Base-by-base conservation (phyloP, 2,797 vertebrate species). In the Myripristis murdjan region DNA sequence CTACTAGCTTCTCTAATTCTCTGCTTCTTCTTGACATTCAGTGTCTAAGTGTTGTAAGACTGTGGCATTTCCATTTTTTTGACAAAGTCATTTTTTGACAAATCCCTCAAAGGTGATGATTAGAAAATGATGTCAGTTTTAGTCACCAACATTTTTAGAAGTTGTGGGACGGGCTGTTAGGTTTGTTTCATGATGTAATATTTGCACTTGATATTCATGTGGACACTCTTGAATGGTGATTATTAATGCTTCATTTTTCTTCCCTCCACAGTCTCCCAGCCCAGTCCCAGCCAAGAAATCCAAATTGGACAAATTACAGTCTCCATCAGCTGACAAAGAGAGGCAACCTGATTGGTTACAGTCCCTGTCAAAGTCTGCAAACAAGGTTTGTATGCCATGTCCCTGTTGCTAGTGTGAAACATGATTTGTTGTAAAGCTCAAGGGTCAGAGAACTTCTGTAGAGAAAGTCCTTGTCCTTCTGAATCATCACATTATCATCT, bases 331-430 rank as follows among this genome's bases (percentile, higher is more conserved):
- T 16, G 97, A 97, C 79, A 97, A 96, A 89, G 97, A 98, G 80
- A 96, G 95, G 67, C 97, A 96, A 82, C 94, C 96, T 7, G 96
- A 95, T 77, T 99, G 98, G 97, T 92, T 98, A 74, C 96, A 97
- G 75, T 95, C 95, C 51, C 89, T 98, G 88, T 95, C 97, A 26
- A 92, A 93, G 87, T 96, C 97, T 53, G 95, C 97, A 66, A 96
- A 95, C 87, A 98, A 98, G 97, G 98, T 99, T 77, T 46, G 90
- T 87, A 44, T 2, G 1, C 16, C 46, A 20, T 72, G n/a, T 59
- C 54, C 22, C 10, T 10, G 31, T 70, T 35, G 28, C n/a, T 14
- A 18, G 68, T 75, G 75, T 76, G 44, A 78, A 77, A 81, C 15
- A 4, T 55, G 62, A 82, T 81, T 79, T 66, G 43, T 35, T 0